Evolutionary conservation across 1,140 invertebrate species (phyloP), one percentile per base, ranked within the genome.

Genomic region (Drosophila arizonae): DNA sequence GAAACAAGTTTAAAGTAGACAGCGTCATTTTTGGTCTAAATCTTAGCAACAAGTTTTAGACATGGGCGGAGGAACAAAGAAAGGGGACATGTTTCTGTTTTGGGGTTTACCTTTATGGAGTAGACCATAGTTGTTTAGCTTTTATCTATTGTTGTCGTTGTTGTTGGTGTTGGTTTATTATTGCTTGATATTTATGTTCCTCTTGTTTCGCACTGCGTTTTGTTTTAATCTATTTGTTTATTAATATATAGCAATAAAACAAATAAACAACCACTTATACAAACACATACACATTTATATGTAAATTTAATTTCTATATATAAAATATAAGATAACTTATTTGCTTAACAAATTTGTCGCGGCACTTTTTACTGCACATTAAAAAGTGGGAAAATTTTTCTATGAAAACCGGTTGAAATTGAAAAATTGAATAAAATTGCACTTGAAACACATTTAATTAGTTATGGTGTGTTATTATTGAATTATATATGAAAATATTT

Each of bases 31-130:
- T 45, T 46, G 9, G 24, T 9, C 56, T n/a, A 15, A 58, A 45
- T 43, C 15, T 41, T 43, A 0, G 15, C 13, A 30, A 70, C 13
- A 46, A 30, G 10, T 17, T 43, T 50, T 28, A 26, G 21, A 17
- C 15, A 13, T 10, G 8, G 15, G 28, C 28, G 15, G 52, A 15
- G n/a, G 6, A 6, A 21, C 8, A 8, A 1, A n/a, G 13, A 6
- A 28, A n/a, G 33, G 45, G 11, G 5, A 51, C 52, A 54, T 39
- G 28, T 65, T 17, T 72, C 6, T 58, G 43, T 48, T 21, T 21
- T 67, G 51, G 5, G 33, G 4, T 62, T 79, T 62, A 87, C 84
- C 84, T 77, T 87, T 67, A 87, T 75, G 79, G 84, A 87, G 56
- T 87, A 87, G 9, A 81, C 84, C 84, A 87, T 85, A 13, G 51